Evolutionary conservation across 2,797 vertebrate genomes (phyloP).

Genomic region (Borostomias antarcticus): DNA sequence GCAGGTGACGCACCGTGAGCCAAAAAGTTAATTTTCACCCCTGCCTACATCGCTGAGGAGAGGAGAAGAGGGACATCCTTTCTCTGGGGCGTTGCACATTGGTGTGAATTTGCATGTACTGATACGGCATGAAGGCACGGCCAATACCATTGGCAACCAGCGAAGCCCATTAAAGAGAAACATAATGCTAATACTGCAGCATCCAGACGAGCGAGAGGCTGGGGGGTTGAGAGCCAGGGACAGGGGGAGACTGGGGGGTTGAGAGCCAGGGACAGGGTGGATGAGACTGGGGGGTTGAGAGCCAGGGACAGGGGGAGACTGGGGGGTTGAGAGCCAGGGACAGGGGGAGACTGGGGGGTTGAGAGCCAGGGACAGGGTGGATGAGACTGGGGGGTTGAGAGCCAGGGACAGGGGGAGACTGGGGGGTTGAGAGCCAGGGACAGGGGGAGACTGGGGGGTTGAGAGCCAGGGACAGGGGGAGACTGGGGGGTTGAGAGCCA

Average conservation of each 20-base stretch:
- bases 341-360: background rate
- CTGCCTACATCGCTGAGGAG: too few species aligned
- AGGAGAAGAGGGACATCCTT: background rate
- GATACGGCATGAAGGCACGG: background rate
- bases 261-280: conserved; percentile 6
- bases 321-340: too few species aligned
- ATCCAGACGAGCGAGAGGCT: background rate
- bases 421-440: background rate
- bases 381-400: background rate
- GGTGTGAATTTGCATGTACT: background rate
- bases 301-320: conserved; percentile 7
- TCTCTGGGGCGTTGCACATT: background rate
- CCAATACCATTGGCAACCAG: conserved; percentile 3
- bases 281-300: background rate
- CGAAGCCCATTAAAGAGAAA: conserved; percentile 9
- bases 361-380: conserved; percentile 6
- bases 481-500: background rate
- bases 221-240: background rate
- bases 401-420: background rate
- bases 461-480: too few species aligned
- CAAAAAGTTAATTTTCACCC: too few species aligned
- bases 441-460: too few species aligned
- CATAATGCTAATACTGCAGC: background rate
- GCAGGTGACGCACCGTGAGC: too few species aligned
- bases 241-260: background rate